phyloP scores from a whole-genome alignment of 2,113 vertebrate genomes.

The Tychaedon coryphoeus region DNA sequence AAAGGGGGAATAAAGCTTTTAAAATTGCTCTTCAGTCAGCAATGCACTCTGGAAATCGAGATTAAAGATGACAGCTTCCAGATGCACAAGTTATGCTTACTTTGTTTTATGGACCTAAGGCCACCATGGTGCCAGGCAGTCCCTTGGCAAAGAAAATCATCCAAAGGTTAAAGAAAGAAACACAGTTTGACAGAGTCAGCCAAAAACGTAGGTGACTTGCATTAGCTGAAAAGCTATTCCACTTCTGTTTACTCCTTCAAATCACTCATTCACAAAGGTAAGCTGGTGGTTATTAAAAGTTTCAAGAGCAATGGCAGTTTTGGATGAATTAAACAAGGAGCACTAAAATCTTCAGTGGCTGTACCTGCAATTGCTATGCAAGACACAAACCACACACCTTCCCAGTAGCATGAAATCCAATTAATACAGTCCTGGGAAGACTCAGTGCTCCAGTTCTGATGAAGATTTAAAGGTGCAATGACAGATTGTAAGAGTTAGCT shows the following conservation, averaged over 20 bases:
- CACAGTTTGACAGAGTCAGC: not conserved
- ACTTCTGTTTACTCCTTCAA: slow-evolving; percentile 29
- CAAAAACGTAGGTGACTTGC: not conserved
- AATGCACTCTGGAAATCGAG: slow-evolving; percentile 29
- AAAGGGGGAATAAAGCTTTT: slow-evolving; percentile 48
- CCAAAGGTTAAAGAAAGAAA: slow-evolving; percentile 35
- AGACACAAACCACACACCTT: not conserved
- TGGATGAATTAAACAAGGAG: not conserved
- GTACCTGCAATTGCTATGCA: slow-evolving; percentile 19
- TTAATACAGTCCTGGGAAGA: slow-evolving; percentile 32
- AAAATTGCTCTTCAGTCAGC: slow-evolving; percentile 41
- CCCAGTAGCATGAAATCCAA: slow-evolving; percentile 32
- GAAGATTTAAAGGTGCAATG: slow-evolving; percentile 24
- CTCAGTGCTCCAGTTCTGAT: not conserved
- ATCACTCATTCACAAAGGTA: not conserved
- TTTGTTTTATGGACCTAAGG: slow-evolving; percentile 34
- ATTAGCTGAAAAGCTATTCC: not conserved
- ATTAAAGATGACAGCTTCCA: slow-evolving; percentile 58
- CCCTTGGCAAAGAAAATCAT: not conserved
- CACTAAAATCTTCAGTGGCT: not conserved
- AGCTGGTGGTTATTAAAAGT: not conserved
- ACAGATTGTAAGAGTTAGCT: not conserved
- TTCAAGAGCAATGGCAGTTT: not conserved
- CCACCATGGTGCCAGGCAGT: not conserved
- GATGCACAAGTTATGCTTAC: slow-evolving; percentile 38